These are phyloP conservation scores for Anguilla anguilla DNA, from an alignment of 2,797 vertebrate species.

Conservation along the genomic window DNA sequence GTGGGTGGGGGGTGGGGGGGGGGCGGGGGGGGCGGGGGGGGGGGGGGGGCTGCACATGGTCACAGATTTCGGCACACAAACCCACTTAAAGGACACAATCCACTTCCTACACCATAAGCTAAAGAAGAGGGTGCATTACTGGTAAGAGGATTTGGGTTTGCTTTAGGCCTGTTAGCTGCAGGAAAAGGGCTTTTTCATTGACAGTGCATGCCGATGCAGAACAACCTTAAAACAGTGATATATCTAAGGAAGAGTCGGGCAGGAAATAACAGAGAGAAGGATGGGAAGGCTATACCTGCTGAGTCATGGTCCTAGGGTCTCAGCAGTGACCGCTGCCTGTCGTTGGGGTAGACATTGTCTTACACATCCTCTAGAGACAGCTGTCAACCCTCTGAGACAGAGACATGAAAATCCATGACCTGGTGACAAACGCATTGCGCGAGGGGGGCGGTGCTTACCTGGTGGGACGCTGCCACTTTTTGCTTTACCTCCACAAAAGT, in stretches of 20 bases:
- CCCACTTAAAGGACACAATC: not conserved
- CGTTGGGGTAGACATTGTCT: slow-evolving; percentile 80
- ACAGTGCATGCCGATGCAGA: not conserved
- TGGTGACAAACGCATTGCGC: not conserved
- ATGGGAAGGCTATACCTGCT: slow-evolving; percentile 72
- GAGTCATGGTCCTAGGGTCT: slow-evolving; percentile 85
- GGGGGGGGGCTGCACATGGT: not conserved
- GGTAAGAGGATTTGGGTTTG: not conserved
- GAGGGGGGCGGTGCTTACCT: not conserved
- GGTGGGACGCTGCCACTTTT: not conserved
- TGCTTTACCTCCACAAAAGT: not conserved
- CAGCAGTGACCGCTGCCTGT: slow-evolving; percentile 71
- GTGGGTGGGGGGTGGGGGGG: not conserved
- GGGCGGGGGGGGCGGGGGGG: not conserved
- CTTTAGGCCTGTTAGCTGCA: not conserved
- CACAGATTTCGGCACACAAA: not conserved
- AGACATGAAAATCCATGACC: not conserved
- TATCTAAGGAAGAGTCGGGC: not conserved
- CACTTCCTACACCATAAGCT: not conserved
- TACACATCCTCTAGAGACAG: slow-evolving; percentile 85
- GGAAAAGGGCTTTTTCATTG: not conserved
- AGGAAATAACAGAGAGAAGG: not conserved
- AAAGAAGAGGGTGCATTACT: not conserved
- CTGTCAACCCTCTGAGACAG: slow-evolving; percentile 81
- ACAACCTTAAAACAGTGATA: not conserved